Percentiles rank a stretch among this genome's conserved stretches.
Evolutionary conservation across 2,113 vertebrate genomes (phyloP).

Genomic region (Sterrhoptilus dennistouni): DNA sequence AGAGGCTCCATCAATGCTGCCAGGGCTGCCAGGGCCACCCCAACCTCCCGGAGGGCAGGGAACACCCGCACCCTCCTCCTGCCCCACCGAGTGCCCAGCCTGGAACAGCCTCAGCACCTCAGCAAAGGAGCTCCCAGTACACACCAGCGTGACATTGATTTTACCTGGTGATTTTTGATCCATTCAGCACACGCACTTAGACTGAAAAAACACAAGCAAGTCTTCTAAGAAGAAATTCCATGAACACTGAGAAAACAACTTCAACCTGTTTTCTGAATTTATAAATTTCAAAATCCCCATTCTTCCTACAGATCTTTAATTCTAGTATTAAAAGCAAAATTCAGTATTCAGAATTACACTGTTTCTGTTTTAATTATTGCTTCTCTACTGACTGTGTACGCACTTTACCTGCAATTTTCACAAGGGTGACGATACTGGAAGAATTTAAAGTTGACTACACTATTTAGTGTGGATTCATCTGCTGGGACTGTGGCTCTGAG

Average conservation of each 20-base stretch:
- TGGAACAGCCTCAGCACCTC: fast-evolving
- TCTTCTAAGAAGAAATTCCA: neutral
- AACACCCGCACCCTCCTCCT: fast-evolving
- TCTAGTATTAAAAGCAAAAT: neutral
- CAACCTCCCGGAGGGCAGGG: fast-evolving
- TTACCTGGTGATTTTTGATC: neutral
- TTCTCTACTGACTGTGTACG: neutral
- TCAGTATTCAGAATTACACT: neutral
- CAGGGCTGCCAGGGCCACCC: fast-evolving
- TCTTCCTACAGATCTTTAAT: neutral
- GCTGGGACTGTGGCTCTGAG: neutral
- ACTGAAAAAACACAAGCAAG: neutral
- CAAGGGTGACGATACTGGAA: neutral
- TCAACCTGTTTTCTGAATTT: neutral
- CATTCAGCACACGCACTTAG: neutral
- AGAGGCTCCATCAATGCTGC: fast-evolving
- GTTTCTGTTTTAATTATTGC: neutral
- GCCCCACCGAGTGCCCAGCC: fast-evolving
- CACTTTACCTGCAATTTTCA: neutral
- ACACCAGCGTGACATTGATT: fast-evolving
- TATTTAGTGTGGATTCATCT: neutral
- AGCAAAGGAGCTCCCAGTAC: neutral
- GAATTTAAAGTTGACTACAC: neutral
- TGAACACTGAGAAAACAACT: neutral
- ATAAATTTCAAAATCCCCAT: neutral